phyloP scores from a whole-genome alignment of 2,113 vertebrate species.

The Numida meleagris region DNA sequence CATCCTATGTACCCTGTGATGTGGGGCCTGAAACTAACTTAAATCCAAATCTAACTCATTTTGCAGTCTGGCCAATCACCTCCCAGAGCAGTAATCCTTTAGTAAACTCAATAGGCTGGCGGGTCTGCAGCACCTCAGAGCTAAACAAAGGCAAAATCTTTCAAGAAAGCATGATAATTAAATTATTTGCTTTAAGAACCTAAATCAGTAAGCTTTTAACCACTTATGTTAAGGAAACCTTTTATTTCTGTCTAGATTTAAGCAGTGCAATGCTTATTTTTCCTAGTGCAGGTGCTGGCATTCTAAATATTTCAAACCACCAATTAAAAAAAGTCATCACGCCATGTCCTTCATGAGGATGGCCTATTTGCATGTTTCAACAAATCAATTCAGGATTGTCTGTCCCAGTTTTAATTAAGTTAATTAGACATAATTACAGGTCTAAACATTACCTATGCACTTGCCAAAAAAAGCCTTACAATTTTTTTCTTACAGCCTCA shows the following conservation, averaged over 20 bases:
- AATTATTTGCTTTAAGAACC: neutral
- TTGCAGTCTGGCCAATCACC: neutral
- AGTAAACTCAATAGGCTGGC: neutral
- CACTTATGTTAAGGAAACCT: neutral
- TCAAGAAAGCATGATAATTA: neutral
- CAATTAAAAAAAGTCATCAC: neutral
- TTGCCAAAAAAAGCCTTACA: slow-evolving; percentile 27
- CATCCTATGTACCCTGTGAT: neutral
- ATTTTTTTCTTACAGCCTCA: neutral
- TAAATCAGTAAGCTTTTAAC: neutral
- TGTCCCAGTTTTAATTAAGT: slow-evolving; percentile 62
- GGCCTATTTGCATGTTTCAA: slow-evolving; percentile 3
- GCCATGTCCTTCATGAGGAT: neutral
- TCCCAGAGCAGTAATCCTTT: neutral
- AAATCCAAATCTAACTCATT: neutral
- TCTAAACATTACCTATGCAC: slow-evolving; percentile 21
- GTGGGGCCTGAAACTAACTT: neutral
- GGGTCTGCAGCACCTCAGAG: neutral
- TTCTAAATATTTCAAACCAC: neutral
- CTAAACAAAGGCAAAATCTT: neutral
- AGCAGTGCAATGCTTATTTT: neutral
- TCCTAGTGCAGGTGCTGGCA: neutral
- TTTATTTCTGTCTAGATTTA: neutral
- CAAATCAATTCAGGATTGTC: slow-evolving; percentile 41
- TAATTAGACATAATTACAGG: slow-evolving; percentile 60